Base-by-base conservation (phyloP, 2,113 vertebrate genomes). In the Haemorhous mexicanus region DNA sequence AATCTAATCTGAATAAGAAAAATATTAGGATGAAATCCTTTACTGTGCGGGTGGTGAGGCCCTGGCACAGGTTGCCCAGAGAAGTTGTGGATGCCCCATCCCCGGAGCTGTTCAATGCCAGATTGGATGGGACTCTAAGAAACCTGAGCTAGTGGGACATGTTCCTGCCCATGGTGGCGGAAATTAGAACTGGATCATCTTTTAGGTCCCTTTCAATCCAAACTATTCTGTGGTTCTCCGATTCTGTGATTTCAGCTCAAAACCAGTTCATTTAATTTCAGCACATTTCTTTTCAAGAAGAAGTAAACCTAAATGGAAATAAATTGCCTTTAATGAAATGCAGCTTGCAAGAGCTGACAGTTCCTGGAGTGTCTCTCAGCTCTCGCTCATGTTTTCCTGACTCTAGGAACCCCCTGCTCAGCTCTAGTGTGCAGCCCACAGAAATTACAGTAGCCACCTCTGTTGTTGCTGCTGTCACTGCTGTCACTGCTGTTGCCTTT, bases 161-260 rank as follows among this genome's bases (percentile, higher is more conserved):
- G 28, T 24, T 73, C 19, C 13, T 39, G 37, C 16, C 23, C 9
- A 2, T 26, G 13, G 23, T 7, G 7, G 23, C 0, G 1, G 22
- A 35, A 52, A 59, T 39, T 39, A 17, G 13, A 59, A 24, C 11
- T 75, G 21, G 6, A 28, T 63, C 30, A 47, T 22, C 10, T 68
- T 56, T 3, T 1, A 91, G 39, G 14, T 35, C 19, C 4, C 1
- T 4, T 89, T 62, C 33, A 70, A 3, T 35, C 16, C 13, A 52
- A 81, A n/a, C 37, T 32, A n/a, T 89, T 72, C 23, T 66, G 30
- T 28, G 52, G 8, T 55, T 64, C 32, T 84, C 52, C 9, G 7
- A 32, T 55, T 74, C 30, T 13, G 35, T 61, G 16, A 67, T 52
- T 89, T 68, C 53, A 41, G 46, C 39, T 68, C 53, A n/a, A 89